Evolutionary conservation across 2,113 vertebrate genomes (phyloP).

Genomic region (human): GRCh38 chr1:105997501-105998000

Average conservation of each 20-base stretch:
- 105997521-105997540: neutral
- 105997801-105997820: neutral
- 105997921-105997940: neutral
- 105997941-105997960: neutral
- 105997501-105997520: neutral
- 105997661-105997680: neutral
- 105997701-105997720: neutral
- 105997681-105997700: neutral
- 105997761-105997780: neutral
- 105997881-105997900: neutral
- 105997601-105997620: neutral
- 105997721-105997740: neutral
- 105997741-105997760: neutral
- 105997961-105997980: neutral
- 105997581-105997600: neutral
- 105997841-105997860: neutral
- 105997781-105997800: neutral
- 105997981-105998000: neutral
- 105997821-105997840: neutral
- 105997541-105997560: neutral
- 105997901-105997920: neutral
- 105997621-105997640: neutral
- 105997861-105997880: neutral
- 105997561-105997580: neutral
- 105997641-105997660: neutral